These are phyloP conservation scores for Zoanthus sociatus DNA, from an alignment of 92 coral and sea anemone species.

Conservation along the genomic window DNA sequence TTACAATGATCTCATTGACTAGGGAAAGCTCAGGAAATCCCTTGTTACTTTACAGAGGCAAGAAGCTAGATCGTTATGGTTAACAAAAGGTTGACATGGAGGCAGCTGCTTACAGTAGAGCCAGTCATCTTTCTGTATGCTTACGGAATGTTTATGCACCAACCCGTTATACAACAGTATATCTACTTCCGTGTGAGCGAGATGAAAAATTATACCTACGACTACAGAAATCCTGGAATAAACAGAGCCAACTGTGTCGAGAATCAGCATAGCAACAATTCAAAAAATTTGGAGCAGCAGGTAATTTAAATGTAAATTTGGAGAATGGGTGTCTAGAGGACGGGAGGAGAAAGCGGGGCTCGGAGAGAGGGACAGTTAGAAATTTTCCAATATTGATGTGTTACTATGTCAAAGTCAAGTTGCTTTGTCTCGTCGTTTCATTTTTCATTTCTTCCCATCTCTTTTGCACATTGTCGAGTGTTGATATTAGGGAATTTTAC, in stretches of 20 bases:
- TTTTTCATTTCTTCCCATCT: too few species aligned
- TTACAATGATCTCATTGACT: too few species aligned
- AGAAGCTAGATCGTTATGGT: neutral
- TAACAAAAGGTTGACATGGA: constrained; percentile 58
- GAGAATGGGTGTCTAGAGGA: too few species aligned
- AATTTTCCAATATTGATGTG: too few species aligned
- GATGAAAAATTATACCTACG: constrained; percentile 72
- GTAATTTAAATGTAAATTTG: constrained; percentile 29
- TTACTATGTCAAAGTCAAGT: too few species aligned
- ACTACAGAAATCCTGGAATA: constrained; percentile 17
- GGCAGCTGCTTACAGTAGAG: constrained; percentile 72
- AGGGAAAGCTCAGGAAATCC: neutral
- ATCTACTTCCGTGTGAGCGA: constrained; percentile 72
- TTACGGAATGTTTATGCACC: constrained; percentile 75
- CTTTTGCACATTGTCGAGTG: too few species aligned
- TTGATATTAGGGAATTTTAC: too few species aligned
- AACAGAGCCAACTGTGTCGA: constrained; percentile 30
- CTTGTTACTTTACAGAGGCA: neutral
- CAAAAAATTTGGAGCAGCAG: constrained; percentile 70
- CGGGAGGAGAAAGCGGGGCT: too few species aligned
- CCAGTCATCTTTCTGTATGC: constrained; percentile 85
- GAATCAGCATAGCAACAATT: constrained; percentile 44
- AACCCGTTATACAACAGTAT: constrained; percentile 74
- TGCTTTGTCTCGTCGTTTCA: too few species aligned
- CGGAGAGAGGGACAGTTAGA: too few species aligned